Evolutionary conservation across 2,888 invertebrate species (phyloP).

Genomic region (Uloborus plumipes): DNA sequence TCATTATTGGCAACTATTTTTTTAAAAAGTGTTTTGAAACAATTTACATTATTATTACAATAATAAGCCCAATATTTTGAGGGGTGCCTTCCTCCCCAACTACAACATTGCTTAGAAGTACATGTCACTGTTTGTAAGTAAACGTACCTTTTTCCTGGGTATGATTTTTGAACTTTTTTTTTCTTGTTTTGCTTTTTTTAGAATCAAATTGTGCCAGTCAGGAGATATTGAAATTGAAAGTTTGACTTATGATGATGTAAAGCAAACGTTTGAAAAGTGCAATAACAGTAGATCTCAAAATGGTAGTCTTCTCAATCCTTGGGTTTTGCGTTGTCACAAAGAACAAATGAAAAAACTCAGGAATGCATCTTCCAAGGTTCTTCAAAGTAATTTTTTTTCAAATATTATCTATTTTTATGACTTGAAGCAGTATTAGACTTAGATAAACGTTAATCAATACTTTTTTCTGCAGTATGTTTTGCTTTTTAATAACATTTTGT

Average conservation of each 20-base stretch:
- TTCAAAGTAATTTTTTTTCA: slow-evolving; percentile 49
- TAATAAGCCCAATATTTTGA: too few relatives aligned
- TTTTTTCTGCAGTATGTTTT: too few relatives aligned
- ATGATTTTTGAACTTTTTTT: neutral
- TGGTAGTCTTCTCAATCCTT: slow-evolving; percentile 73
- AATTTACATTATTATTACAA: too few relatives aligned
- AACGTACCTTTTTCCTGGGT: too few relatives aligned
- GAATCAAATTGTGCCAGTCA: slow-evolving; percentile 69
- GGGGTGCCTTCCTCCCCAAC: too few relatives aligned
- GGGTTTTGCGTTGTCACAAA: slow-evolving; percentile 75
- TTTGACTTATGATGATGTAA: slow-evolving; percentile 68
- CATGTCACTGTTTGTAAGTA: too few relatives aligned
- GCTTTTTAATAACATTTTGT: too few relatives aligned
- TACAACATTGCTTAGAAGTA: too few relatives aligned
- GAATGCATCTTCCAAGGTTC: slow-evolving; percentile 49
- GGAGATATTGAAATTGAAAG: slow-evolving; percentile 71
- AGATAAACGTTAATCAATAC: too few relatives aligned
- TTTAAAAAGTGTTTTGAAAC: too few relatives aligned
- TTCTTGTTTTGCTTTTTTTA: neutral
- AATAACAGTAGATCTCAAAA: slow-evolving; percentile 67
- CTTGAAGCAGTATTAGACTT: too few relatives aligned
- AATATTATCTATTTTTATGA: neutral
- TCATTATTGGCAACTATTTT: too few relatives aligned
- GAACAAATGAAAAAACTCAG: slow-evolving; percentile 72
- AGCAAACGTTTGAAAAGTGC: slow-evolving; percentile 68